These are phyloP conservation scores for Eubasilissa splendida DNA, from an alignment of 2,888 invertebrate species.

Conservation along the genomic window DNA sequence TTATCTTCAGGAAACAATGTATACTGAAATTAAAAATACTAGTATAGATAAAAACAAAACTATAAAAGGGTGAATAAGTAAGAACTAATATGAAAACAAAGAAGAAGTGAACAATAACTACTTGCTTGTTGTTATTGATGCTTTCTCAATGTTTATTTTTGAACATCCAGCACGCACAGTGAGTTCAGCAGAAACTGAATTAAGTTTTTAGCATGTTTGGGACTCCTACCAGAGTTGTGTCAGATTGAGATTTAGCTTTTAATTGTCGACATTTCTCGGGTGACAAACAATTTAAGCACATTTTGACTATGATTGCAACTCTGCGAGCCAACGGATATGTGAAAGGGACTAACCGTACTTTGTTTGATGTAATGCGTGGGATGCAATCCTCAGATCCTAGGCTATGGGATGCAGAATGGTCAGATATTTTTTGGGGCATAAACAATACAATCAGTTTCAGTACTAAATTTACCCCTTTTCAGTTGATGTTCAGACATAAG, in stretches of 20 bases:
- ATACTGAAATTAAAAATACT: too few relatives aligned
- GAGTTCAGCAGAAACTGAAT: neutral
- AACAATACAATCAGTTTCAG: neutral
- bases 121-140: neutral
- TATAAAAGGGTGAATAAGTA: too few relatives aligned
- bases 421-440: neutral
- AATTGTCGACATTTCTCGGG: neutral
- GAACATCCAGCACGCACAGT: too few relatives aligned
- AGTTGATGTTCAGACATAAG: conserved; percentile 10
- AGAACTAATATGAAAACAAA: too few relatives aligned
- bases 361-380: too few relatives aligned
- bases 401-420: neutral
- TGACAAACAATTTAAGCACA: neutral
- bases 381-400: neutral
- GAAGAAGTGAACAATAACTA: too few relatives aligned
- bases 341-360: neutral
- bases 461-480: conserved; percentile 15
- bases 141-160: neutral
- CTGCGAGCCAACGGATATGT: neutral
- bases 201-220: neutral
- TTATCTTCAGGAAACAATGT: neutral
- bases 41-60: too few relatives aligned
- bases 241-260: neutral
- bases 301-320: neutral
- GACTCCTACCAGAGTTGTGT: neutral